phyloP scores from a whole-genome alignment of 1,140 invertebrate species.

The Drosophila ananassae region DNA sequence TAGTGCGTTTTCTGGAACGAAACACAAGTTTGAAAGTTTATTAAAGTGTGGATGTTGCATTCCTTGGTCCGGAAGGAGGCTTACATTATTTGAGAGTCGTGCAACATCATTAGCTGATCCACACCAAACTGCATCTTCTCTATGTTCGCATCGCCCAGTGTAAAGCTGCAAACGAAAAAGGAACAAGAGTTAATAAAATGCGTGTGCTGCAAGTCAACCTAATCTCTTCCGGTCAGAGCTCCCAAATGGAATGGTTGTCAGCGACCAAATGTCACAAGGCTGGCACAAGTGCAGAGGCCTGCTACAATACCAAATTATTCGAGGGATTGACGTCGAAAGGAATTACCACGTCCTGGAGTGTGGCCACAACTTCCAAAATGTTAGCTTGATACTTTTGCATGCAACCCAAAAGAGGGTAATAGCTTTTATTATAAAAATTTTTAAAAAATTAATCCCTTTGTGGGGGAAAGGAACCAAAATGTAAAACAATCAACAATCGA shows the following conservation, averaged over 20 bases:
- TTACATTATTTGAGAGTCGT: constrained; percentile 75
- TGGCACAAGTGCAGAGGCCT: neutral
- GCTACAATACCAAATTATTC: neutral
- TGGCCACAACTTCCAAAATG: too few species aligned
- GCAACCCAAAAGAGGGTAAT: too few species aligned
- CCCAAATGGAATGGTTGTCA: neutral
- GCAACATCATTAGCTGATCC: constrained; percentile 75
- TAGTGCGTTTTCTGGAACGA: constrained; percentile 59
- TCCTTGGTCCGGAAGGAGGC: neutral
- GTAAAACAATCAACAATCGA: neutral
- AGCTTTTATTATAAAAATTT: too few species aligned
- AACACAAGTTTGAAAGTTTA: neutral
- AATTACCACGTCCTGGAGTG: too few species aligned
- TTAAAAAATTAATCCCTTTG: too few species aligned
- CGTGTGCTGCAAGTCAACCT: neutral
- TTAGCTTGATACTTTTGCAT: too few species aligned
- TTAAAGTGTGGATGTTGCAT: neutral
- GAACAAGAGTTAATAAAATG: neutral
- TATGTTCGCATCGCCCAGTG: constrained; percentile 73
- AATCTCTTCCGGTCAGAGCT: neutral
- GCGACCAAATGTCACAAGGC: neutral
- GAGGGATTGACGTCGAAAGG: too few species aligned
- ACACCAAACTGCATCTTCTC: constrained; percentile 80
- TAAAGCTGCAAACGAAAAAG: constrained; percentile 45
- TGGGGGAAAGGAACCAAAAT: neutral